Conservation (phyloP, 2,113 vertebrate species). For the Colistium nudipinnis region DNA sequence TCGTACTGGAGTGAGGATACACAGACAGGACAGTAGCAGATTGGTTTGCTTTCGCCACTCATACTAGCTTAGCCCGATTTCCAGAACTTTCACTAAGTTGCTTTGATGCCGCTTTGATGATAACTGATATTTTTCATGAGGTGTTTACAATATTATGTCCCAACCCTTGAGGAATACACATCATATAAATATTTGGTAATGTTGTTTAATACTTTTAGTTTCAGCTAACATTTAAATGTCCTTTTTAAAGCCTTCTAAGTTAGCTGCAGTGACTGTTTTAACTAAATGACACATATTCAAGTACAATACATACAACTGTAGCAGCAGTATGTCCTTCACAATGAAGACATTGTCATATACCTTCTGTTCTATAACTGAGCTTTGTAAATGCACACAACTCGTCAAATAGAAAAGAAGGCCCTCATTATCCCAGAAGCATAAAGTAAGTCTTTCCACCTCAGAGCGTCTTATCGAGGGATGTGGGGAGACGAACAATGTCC, state of each 20-base stretch:
- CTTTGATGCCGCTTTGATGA: no score
- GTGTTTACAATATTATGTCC: slow-evolving; percentile 2
- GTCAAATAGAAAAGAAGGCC: slow-evolving; percentile 48
- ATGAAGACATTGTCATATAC: slow-evolving; percentile 41
- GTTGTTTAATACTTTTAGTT: not conserved
- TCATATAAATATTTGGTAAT: slow-evolving; percentile 13
- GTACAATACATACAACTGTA: slow-evolving; percentile 11
- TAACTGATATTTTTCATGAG: not conserved
- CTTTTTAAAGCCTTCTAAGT: not conserved
- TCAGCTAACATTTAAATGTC: not conserved
- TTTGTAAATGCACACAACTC: slow-evolving; percentile 33
- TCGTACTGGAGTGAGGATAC: no score
- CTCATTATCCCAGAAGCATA: slow-evolving; percentile 48
- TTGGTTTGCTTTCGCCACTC: no score
- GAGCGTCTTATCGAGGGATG: slow-evolving; percentile 13
- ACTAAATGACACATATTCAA: no score
- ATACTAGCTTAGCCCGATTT: no score
- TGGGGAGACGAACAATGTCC: slow-evolving; percentile 14
- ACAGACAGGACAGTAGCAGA: no score
- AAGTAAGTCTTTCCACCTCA: slow-evolving; percentile 1
- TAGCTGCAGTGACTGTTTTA: slow-evolving; percentile 18
- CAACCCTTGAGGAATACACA: not conserved
- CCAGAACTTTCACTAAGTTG: not conserved
- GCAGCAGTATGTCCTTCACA: slow-evolving; percentile 32
- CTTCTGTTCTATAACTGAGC: slow-evolving; percentile 13